These are phyloP conservation scores for Sipha flava DNA, from an alignment of 1,140 invertebrate species.

Conservation along the genomic window DNA sequence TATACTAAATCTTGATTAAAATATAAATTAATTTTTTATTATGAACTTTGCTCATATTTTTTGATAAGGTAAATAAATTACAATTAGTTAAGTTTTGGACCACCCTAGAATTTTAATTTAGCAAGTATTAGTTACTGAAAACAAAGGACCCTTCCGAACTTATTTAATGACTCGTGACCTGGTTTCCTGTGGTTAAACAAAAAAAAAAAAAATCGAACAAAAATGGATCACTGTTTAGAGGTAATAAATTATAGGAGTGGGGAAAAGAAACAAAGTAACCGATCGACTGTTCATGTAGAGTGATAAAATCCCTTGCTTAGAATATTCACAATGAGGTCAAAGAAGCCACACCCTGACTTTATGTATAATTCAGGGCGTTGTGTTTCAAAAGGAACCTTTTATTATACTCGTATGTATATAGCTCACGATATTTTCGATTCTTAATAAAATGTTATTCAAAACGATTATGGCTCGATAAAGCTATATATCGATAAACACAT, in stretches of 20 bases:
- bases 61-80: not conserved
- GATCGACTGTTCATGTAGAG: conserved; percentile 7
- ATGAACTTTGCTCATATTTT: no score
- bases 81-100: not conserved
- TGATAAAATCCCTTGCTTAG: conserved; percentile 25
- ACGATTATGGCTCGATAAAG: not conserved
- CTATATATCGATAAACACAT: not conserved
- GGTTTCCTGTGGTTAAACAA: not conserved
- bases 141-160: conserved; percentile 8
- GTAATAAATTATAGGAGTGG: conserved; percentile 5
- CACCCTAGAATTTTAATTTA: conserved; percentile 8
- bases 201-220: conserved; percentile 16
- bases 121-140: not conserved
- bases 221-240: conserved; percentile 5
- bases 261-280: conserved; percentile 20
- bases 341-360: conserved; percentile 26
- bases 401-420: not conserved
- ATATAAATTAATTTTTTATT: no score
- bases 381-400: conserved; percentile 20
- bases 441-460: conserved; percentile 18
- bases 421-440: conserved; percentile 1
- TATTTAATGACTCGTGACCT: conserved; percentile 11
- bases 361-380: conserved; percentile 31
- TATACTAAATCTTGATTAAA: no score
- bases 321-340: conserved; percentile 28